Base-by-base conservation (phyloP, 2,888 invertebrate species). In the Parnassius orleans region DNA sequence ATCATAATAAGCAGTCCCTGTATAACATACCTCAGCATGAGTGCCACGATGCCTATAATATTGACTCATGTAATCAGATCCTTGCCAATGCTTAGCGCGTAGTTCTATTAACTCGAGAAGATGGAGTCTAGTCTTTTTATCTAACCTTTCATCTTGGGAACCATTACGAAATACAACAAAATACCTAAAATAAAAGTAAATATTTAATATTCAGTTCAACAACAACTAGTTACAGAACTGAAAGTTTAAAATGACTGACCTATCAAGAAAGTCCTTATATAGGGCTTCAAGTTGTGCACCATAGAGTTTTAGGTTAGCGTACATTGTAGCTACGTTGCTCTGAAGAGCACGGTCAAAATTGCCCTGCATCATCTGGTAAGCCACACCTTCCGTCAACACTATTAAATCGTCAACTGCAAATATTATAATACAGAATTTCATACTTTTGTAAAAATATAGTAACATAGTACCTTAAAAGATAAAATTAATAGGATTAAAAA, bases 91-190 rank as follows among this genome's bases (percentile, higher is more conserved):
- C 87, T 96, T 96, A 67, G 98, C 98, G 81, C 98, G 93, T 80
- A 98, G 92, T 92, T 98, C 98, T 76, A 98, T 97, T 68, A 98
- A 93, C 92, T 98, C 98, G 82, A 98, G 94, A 77, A 98, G 93
- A 86, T 96, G 95, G 80, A 97, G 93, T 86, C 98, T 94, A 76
- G 96, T 96, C 86, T 96, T 94, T 81, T 96, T 94, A 82, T 97
- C 97, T 77, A 98, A 92, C 83, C 95, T 94, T 84, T 96, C 96
- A 87, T 97, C 96, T 85, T 96, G 96, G 76, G 96, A 96, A 76
- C 96, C 97, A 91, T 97, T 97, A 75, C 97, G 95, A 86, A 97
- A 96, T 78, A 96, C 94, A 75, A 96, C 95, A 90, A 97, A 97
- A 75, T 87, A 91, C 78, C 95, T 94, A 86, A 94, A 96, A 78